phyloP scores from a whole-genome alignment of 2,797 vertebrate species.

The Naso thynnoides region DNA sequence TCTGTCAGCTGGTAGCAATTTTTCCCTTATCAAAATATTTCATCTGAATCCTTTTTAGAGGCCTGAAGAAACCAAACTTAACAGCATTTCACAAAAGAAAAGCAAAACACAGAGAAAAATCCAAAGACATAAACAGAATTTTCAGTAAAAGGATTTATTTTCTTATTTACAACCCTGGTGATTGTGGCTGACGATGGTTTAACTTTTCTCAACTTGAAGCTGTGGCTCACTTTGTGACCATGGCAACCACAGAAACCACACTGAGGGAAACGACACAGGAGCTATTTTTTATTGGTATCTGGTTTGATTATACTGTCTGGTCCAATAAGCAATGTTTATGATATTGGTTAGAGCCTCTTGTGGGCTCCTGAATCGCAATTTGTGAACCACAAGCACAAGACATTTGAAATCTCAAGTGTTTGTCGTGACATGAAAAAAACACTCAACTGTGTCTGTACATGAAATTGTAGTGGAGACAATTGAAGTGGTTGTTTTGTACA shows the following conservation, averaged over 20 bases:
- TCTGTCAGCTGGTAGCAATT: neutral
- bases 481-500: neutral
- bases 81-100: neutral
- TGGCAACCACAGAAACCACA: slow-evolving; percentile 66
- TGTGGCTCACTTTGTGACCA: slow-evolving; percentile 47
- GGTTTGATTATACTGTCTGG: slow-evolving; percentile 48
- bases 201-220: slow-evolving; percentile 51
- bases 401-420: neutral
- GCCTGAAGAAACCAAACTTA: neutral
- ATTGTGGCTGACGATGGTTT: slow-evolving; percentile 37
- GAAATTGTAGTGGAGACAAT: neutral
- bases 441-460: neutral
- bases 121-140: neutral
- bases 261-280: slow-evolving; percentile 39
- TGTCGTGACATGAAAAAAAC: neutral
- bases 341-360: slow-evolving; percentile 10
- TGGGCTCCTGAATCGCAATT: neutral
- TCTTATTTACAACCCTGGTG: slow-evolving; percentile 17
- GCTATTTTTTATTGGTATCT: slow-evolving; percentile 62
- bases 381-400: neutral
- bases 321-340: slow-evolving; percentile 17
- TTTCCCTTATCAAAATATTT: neutral
- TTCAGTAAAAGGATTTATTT: slow-evolving; percentile 9
- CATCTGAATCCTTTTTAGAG: slow-evolving; percentile 1
- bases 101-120: neutral